Percentiles rank a stretch among this genome's conserved stretches.
Conservation (phyloP, 1,140 invertebrate genomes). For the Eriosoma lanigerum region DNA sequence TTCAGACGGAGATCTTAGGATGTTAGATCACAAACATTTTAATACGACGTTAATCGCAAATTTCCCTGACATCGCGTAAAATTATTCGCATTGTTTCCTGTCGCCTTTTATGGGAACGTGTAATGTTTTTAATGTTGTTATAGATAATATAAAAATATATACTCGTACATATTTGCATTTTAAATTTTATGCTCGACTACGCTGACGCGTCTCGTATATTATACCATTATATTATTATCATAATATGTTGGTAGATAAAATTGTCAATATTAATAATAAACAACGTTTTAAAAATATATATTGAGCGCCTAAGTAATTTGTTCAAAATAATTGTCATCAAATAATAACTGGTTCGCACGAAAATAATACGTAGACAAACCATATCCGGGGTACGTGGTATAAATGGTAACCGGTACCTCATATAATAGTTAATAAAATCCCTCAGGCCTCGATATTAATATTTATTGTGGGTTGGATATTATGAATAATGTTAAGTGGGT, state of each 20-base stretch:
- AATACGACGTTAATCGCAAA: no score
- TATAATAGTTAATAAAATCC: no score
- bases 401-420: no score
- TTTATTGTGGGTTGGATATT: not conserved
- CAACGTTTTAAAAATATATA: no score
- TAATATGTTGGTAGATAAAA: no score
- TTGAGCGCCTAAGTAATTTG: no score
- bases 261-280: no score
- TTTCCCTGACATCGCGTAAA: not conserved
- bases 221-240: no score
- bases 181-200: not conserved
- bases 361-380: not conserved
- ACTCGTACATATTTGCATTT: not conserved
- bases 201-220: no score
- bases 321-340: not conserved
- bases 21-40: no score
- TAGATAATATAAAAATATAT: not conserved
- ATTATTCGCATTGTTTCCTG: not conserved
- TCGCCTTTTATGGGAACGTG: slow-evolving; percentile 7
- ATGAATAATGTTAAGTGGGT: no score
- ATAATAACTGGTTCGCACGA: not conserved
- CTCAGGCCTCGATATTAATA: not conserved
- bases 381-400: not conserved
- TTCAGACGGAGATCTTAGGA: no score
- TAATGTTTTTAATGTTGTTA: not conserved